Evolutionary conservation across 2,797 vertebrate species (phyloP).

Genomic region (Clarias fuscus): DNA sequence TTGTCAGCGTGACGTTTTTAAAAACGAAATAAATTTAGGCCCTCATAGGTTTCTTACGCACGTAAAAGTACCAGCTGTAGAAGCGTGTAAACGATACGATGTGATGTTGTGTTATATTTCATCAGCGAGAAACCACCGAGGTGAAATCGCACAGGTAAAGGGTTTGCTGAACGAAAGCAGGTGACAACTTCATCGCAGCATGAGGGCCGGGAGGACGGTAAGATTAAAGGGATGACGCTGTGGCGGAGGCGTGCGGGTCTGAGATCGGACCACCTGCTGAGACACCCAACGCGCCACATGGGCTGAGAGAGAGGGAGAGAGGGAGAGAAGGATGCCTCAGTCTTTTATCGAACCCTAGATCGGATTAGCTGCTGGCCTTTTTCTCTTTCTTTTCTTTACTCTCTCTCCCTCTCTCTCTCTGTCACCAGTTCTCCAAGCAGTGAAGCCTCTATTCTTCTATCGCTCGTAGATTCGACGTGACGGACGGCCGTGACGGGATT

Average conservation of each 20-base stretch:
- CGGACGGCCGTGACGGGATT: conserved; percentile 23
- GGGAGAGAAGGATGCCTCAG: conserved; percentile 48
- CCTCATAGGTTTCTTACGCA: not conserved
- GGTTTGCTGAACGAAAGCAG: conserved; percentile 77
- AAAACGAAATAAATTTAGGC: too few species aligned
- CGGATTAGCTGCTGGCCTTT: conserved; percentile 30
- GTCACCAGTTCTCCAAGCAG: not conserved
- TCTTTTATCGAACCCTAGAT: conserved; percentile 28
- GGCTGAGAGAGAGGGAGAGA: not conserved
- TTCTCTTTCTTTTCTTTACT: conserved; percentile 25
- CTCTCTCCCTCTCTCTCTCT: conserved; percentile 28
- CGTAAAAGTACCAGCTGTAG: not conserved
- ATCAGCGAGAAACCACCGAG: not conserved
- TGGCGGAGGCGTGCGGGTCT: conserved; percentile 28
- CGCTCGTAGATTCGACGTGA: conserved; percentile 17
- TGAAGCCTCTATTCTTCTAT: conserved; percentile 21
- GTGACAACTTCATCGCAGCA: conserved; percentile 94
- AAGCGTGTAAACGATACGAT: not conserved
- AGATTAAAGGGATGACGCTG: conserved; percentile 71
- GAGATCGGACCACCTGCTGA: conserved; percentile 77
- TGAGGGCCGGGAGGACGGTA: conserved; percentile 82
- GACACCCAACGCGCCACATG: conserved; percentile 76
- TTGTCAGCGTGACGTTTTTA: not conserved
- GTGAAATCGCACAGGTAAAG: not conserved
- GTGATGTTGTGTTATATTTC: not conserved